phyloP scores from a whole-genome alignment of 2,113 vertebrate genomes.

The Podiceps cristatus region DNA sequence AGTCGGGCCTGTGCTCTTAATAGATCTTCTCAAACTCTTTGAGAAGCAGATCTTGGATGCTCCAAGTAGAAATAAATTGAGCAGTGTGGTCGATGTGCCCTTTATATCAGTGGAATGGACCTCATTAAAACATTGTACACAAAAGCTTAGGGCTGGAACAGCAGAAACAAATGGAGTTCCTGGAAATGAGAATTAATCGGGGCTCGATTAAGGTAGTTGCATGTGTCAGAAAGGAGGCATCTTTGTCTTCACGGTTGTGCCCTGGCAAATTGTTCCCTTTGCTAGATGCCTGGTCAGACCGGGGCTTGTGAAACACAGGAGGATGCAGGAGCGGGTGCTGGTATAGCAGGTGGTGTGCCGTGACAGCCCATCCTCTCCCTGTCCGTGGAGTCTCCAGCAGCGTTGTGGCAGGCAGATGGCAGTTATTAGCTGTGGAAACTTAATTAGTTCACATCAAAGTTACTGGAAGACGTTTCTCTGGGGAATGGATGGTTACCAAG shows the following conservation, averaged over 20 bases:
- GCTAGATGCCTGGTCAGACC: background rate
- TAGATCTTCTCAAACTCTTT: slow-evolving; percentile 15
- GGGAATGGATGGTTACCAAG: slow-evolving; percentile 47
- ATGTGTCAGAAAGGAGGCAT: background rate
- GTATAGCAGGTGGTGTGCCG: background rate
- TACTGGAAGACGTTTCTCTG: slow-evolving; percentile 53
- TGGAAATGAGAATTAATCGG: background rate
- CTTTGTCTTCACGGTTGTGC: background rate
- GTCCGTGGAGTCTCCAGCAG: background rate
- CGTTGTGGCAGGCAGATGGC: slow-evolving; percentile 48
- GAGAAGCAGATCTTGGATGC: background rate
- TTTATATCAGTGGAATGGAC: background rate
- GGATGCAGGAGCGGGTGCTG: background rate
- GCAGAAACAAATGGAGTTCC: background rate
- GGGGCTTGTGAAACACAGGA: background rate
- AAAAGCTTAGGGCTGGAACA: background rate
- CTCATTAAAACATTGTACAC: background rate
- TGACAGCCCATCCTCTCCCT: background rate
- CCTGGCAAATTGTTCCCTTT: background rate
- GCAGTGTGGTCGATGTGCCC: background rate
- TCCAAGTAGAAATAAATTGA: slow-evolving; percentile 11
- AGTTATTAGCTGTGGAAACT: slow-evolving; percentile 72
- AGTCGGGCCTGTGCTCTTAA: background rate
- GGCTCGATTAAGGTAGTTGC: background rate
- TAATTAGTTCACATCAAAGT: slow-evolving; percentile 73